Percentiles rank a stretch among this genome's conserved stretches.
Conservation (phyloP, 2,113 vertebrate genomes). For the Gymnobelideus leadbeateri region DNA sequence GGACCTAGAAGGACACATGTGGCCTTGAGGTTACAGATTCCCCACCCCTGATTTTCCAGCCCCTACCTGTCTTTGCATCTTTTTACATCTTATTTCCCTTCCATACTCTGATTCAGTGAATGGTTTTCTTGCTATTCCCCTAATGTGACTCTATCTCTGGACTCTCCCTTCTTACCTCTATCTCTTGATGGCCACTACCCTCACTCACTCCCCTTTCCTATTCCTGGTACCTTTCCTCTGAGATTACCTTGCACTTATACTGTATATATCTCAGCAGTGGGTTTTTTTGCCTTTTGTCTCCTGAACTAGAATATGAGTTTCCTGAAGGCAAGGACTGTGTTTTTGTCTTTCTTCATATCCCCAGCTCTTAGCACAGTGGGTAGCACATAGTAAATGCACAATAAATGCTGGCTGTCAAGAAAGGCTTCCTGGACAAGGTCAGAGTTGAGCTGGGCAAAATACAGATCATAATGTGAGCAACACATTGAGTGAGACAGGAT, state of each 20-base stretch:
- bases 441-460: not conserved
- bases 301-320: not conserved
- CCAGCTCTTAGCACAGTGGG: not conserved
- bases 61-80: not conserved
- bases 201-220: not conserved
- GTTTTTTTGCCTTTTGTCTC: not conserved
- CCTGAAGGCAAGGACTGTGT: not conserved
- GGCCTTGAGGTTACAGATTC: too few relatives aligned
- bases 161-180: not conserved
- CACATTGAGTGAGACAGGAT: too few relatives aligned
- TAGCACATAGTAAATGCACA: not conserved
- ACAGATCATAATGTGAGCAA: not conserved
- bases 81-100: not conserved
- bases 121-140: not conserved
- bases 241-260: not conserved
- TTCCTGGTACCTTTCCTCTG: not conserved
- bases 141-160: not conserved
- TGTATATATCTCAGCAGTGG: not conserved
- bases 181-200: not conserved
- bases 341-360: not conserved
- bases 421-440: not conserved
- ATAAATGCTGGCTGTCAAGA: not conserved
- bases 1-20: too few relatives aligned
- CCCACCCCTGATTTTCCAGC: too few relatives aligned
- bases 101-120: not conserved